These are phyloP conservation scores for Geococcyx californianus DNA, from an alignment of 2,113 vertebrate species.

Conservation along the genomic window DNA sequence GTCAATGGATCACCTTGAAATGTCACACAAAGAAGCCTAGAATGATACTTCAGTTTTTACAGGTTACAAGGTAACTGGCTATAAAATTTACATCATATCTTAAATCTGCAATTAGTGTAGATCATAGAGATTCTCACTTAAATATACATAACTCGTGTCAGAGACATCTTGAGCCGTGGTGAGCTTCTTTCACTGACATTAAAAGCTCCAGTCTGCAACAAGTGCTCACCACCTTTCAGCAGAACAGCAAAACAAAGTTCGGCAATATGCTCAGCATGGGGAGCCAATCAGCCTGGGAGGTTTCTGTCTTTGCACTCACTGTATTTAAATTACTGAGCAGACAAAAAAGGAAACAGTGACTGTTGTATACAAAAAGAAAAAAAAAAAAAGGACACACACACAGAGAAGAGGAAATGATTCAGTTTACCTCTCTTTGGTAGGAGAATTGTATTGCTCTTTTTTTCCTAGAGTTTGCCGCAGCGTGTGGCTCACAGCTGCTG, in stretches of 20 bases:
- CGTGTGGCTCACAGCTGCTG: not conserved
- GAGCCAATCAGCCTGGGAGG: not conserved
- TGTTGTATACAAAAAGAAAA: conserved; percentile 5
- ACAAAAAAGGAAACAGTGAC: conserved; percentile 8
- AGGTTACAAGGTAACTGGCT: not conserved
- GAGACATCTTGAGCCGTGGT: not conserved
- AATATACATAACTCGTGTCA: not conserved
- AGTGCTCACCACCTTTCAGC: not conserved
- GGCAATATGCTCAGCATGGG: not conserved
- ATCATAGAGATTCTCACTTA: not conserved
- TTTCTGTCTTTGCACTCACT: not conserved
- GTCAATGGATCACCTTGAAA: not conserved
- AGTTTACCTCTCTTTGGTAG: conserved; percentile 2
- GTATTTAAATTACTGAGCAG: not conserved
- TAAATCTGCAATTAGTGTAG: not conserved
- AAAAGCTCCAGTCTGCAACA: not conserved
- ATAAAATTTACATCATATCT: not conserved
- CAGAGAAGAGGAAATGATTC: conserved; percentile 50
- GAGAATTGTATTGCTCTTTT: not conserved
- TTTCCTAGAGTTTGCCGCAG: not conserved
- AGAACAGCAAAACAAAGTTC: not conserved
- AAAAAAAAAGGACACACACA: not conserved
- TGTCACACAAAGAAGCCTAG: not conserved
- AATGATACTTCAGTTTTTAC: not conserved
- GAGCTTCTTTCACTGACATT: not conserved